Conservation (phyloP, 2,888 invertebrate species). For the Epistrophella euchroma region DNA sequence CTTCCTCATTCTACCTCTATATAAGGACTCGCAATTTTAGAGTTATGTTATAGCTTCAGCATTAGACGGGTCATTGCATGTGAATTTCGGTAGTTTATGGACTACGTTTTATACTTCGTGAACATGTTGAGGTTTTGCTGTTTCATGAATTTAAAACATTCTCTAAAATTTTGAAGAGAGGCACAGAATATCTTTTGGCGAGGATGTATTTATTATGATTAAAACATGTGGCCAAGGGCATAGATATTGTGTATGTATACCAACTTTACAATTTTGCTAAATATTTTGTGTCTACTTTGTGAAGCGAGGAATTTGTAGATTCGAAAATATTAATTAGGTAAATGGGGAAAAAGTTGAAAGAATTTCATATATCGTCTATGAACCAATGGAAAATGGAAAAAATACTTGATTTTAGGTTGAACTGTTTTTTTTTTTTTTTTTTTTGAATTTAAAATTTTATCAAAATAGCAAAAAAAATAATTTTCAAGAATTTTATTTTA, state of each 20-base stretch:
- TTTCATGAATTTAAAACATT: neutral
- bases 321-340: neutral
- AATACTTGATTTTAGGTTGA: no score
- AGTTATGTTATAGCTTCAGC: neutral
- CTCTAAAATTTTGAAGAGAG: neutral
- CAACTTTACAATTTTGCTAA: neutral
- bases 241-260: neutral
- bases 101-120: neutral
- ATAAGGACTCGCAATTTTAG: constrained; percentile 1
- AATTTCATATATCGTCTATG: no score
- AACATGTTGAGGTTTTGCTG: neutral
- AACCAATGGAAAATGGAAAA: no score
- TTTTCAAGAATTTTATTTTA: no score
- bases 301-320: no score
- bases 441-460: no score
- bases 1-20: no score
- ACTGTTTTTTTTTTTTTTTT: no score
- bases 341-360: no score
- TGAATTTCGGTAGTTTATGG: constrained; percentile 2
- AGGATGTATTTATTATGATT: constrained; percentile 2
- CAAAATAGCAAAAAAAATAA: no score
- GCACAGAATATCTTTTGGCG: neutral
- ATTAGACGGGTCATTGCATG: neutral
- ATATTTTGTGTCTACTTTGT: no score
- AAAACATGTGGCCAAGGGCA: neutral